phyloP scores from a whole-genome alignment of 2,113 vertebrate species.

The Strix uralensis region DNA sequence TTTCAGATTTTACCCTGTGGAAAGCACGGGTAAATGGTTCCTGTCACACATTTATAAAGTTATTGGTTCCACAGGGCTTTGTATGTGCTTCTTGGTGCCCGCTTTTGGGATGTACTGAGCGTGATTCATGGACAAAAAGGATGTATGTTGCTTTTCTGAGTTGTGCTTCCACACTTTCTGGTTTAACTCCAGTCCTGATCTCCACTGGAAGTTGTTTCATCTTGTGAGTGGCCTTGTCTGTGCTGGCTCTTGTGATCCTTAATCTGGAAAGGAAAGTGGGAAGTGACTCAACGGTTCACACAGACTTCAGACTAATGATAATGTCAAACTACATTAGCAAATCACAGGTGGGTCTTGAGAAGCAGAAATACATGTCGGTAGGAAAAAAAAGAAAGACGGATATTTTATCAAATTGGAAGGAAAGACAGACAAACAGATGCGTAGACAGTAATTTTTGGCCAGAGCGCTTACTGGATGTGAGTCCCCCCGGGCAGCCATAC shows the following conservation, averaged over 20 bases:
- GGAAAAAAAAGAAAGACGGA: fast-evolving
- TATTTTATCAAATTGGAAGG: fast-evolving
- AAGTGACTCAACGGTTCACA: background rate
- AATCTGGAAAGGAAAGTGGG: background rate
- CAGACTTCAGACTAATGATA: background rate
- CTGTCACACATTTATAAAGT: background rate
- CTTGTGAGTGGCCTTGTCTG: background rate
- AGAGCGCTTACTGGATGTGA: background rate
- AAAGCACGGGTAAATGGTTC: background rate
- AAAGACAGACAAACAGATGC: fast-evolving
- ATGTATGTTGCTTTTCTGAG: fast-evolving
- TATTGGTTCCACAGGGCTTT: background rate
- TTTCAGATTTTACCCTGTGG: background rate
- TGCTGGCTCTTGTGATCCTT: background rate
- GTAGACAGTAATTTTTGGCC: fast-evolving
- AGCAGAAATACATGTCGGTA: fast-evolving
- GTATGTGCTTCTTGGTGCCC: background rate
- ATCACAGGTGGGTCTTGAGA: fast-evolving
- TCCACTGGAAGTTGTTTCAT: background rate
- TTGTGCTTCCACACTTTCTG: background rate
- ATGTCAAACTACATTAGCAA: background rate
- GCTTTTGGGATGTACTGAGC: background rate
- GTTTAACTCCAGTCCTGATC: background rate
- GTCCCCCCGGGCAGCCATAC: background rate
- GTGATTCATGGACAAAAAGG: background rate